phyloP scores from a whole-genome alignment of 2,113 vertebrate species.

The Austrofundulus limnaeus region DNA sequence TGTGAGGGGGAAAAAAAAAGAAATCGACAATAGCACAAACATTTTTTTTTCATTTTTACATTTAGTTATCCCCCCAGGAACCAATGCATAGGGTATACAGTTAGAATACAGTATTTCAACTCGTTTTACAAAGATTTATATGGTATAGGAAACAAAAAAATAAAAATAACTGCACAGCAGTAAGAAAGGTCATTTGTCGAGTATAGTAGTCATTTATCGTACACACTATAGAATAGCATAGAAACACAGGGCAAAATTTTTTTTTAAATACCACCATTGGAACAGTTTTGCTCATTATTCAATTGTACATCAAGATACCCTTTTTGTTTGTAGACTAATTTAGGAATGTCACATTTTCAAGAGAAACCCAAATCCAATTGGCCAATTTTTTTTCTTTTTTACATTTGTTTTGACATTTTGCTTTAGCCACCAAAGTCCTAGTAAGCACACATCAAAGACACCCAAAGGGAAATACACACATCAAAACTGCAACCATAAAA shows the following conservation, averaged over 20 bases:
- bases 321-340: conserved; percentile 67
- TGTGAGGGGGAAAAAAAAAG: conserved; percentile 9
- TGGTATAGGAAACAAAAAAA: conserved; percentile 78
- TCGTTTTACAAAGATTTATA: conserved; percentile 83
- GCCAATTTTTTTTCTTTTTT: conserved; percentile 66
- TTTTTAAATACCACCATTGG: conserved; percentile 70
- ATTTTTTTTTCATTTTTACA: conserved; percentile 56
- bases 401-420: conserved; percentile 67
- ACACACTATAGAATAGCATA: conserved; percentile 77
- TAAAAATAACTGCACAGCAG: conserved; percentile 86
- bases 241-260: conserved; percentile 70
- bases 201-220: conserved; percentile 81
- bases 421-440: conserved; percentile 72
- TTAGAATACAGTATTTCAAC: conserved; percentile 80
- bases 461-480: conserved; percentile 74
- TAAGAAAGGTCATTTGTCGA: conserved; percentile 81
- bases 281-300: conserved; percentile 77
- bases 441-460: conserved; percentile 78
- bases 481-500: conserved; percentile 66
- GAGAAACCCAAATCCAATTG: conserved; percentile 66
- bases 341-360: conserved; percentile 66
- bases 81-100: conserved; percentile 83
- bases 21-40: conserved; percentile 70
- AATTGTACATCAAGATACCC: conserved; percentile 68
- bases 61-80: conserved; percentile 63